Evolutionary conservation across 1,140 invertebrate species (phyloP).

Genomic region (Cryptotermes secundus): DNA sequence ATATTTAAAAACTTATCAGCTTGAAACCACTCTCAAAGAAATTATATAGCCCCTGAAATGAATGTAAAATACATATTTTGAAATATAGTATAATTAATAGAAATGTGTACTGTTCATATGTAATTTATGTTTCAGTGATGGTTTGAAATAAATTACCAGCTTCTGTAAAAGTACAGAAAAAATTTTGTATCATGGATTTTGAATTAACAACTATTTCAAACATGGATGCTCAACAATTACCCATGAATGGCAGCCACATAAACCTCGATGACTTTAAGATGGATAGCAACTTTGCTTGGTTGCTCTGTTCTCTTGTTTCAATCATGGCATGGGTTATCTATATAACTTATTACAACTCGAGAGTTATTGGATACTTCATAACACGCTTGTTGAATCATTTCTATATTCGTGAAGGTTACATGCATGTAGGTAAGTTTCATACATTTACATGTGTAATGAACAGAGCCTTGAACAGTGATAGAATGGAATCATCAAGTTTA

Average conservation of each 20-base stretch:
- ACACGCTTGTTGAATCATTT: conserved; percentile 88
- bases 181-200: background rate
- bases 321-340: conserved; percentile 89
- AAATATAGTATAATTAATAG: too few species aligned
- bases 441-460: too few species aligned
- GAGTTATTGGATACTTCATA: conserved; percentile 85
- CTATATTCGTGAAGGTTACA: conserved; percentile 79
- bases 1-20: too few species aligned
- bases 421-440: conserved; percentile 79
- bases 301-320: conserved; percentile 77
- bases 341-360: conserved; percentile 93
- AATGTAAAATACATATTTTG: too few species aligned
- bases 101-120: too few species aligned
- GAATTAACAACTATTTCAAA: background rate
- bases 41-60: too few species aligned
- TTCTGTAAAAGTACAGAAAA: background rate
- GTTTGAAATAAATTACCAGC: background rate
- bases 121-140: background rate
- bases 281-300: conserved; percentile 78
- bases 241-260: conserved; percentile 29
- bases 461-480: background rate
- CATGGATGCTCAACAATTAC: background rate
- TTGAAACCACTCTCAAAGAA: too few species aligned
- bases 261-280: conserved; percentile 51
- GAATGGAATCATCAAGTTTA: background rate